phyloP scores from a whole-genome alignment of 64 coral and sea anemone genomes.

The Actinia equina region DNA sequence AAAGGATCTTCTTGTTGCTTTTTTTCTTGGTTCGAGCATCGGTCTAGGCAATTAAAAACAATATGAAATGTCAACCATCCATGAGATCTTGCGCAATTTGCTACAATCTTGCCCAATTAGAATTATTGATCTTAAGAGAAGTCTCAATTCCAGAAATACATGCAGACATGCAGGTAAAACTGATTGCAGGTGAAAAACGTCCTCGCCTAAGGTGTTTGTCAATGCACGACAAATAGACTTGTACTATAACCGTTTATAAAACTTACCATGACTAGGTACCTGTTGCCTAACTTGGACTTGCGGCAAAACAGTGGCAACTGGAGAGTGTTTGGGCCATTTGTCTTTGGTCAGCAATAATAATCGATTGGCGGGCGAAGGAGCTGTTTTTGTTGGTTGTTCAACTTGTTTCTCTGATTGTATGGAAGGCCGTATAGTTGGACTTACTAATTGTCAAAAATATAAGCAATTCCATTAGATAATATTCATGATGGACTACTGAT shows the following conservation, averaged over 20 bases:
- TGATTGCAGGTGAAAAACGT: too few species aligned
- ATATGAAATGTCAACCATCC: too few species aligned
- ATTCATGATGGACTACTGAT: neutral
- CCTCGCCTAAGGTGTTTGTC: too few species aligned
- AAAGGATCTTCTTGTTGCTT: conserved; percentile 44
- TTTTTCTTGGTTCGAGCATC: neutral
- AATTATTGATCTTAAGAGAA: too few species aligned
- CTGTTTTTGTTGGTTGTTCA: neutral
- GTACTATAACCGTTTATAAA: too few species aligned
- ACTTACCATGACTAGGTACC: neutral
- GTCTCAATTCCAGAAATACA: too few species aligned
- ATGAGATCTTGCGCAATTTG: too few species aligned
- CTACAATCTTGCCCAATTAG: too few species aligned
- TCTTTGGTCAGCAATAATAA: neutral
- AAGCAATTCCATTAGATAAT: neutral
- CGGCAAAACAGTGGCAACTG: conserved; percentile 38
- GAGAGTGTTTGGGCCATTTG: conserved; percentile 23
- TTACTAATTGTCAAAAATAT: neutral
- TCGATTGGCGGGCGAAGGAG: conserved; percentile 14
- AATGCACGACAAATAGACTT: too few species aligned
- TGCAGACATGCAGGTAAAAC: too few species aligned
- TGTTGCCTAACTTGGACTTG: conserved; percentile 35
- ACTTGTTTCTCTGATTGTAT: neutral
- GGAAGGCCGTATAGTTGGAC: neutral
- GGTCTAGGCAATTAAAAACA: neutral